Evolutionary conservation across 2,797 vertebrate genomes (phyloP).

Genomic region (Anguilla pacifica): DNA sequence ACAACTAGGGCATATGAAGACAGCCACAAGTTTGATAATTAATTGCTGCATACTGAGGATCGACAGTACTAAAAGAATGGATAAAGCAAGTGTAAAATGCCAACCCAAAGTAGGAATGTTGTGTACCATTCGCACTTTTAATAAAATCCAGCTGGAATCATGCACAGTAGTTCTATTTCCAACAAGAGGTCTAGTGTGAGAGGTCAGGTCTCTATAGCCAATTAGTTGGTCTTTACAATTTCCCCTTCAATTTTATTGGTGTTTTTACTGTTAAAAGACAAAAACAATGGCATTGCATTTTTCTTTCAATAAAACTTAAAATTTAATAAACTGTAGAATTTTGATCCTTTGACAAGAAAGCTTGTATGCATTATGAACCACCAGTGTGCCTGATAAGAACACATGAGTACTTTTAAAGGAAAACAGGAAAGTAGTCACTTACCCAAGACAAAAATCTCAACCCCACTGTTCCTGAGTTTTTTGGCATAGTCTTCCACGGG

Average conservation of each 20-base stretch:
- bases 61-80: conserved; percentile 38
- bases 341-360: not conserved
- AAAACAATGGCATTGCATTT: not conserved
- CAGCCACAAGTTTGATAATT: conserved; percentile 31
- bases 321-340: not conserved
- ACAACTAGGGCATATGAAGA: conserved; percentile 35
- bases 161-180: conserved; percentile 27
- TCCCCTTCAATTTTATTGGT: no score
- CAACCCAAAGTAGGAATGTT: conserved; percentile 39
- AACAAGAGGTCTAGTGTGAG: conserved; percentile 10
- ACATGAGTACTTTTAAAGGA: not conserved
- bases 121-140: conserved; percentile 47
- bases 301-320: no score
- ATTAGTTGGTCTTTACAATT: conserved; percentile 31
- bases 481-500: conserved; percentile 80
- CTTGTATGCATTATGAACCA: not conserved
- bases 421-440: conserved; percentile 37
- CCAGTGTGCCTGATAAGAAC: not conserved
- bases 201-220: conserved; percentile 34
- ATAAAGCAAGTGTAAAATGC: conserved; percentile 43
- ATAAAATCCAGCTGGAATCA: conserved; percentile 49
- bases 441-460: conserved; percentile 96
- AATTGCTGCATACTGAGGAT: conserved; percentile 27
- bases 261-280: no score
- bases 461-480: conserved; percentile 81